Percentiles rank a stretch among this genome's conserved stretches.
Evolutionary conservation across 2,888 invertebrate genomes (phyloP).

Genomic region (Monochamus alternatus): DNA sequence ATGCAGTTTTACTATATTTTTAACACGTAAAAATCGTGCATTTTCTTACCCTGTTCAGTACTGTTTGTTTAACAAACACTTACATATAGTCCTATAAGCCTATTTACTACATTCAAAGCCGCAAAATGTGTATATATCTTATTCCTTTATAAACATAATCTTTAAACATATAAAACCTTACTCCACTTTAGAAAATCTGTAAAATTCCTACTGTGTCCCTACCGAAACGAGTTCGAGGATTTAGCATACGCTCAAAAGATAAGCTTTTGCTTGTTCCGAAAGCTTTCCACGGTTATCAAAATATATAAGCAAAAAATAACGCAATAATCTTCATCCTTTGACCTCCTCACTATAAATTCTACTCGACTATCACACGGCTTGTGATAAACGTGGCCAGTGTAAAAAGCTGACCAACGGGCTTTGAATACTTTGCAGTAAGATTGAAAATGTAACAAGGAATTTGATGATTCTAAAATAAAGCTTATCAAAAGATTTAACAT

Average conservation of each 20-base stretch:
- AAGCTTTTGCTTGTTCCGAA: neutral
- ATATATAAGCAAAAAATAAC: neutral
- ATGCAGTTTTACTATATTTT: too few relatives aligned
- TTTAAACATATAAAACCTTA: too few relatives aligned
- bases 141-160: too few relatives aligned
- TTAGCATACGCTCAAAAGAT: slow-evolving; percentile 8
- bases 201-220: neutral
- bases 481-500: too few relatives aligned
- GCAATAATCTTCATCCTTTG: slow-evolving; percentile 8
- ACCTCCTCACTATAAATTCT: slow-evolving; percentile 2
- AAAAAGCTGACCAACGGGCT: neutral
- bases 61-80: too few relatives aligned
- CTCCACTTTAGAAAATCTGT: neutral
- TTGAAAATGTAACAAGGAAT: neutral
- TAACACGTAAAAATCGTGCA: too few relatives aligned
- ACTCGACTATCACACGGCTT: neutral
- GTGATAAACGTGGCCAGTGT: slow-evolving; percentile 3
- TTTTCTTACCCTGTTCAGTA: too few relatives aligned
- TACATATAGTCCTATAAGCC: too few relatives aligned
- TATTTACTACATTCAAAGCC: too few relatives aligned
- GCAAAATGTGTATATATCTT: too few relatives aligned
- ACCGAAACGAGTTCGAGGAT: neutral
- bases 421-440: neutral
- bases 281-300: neutral
- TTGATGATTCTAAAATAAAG: neutral